Percentiles rank a stretch among this genome's conserved stretches.
phyloP scores from a whole-genome alignment of 2,113 vertebrate genomes.

The Engraulis encrasicolus region DNA sequence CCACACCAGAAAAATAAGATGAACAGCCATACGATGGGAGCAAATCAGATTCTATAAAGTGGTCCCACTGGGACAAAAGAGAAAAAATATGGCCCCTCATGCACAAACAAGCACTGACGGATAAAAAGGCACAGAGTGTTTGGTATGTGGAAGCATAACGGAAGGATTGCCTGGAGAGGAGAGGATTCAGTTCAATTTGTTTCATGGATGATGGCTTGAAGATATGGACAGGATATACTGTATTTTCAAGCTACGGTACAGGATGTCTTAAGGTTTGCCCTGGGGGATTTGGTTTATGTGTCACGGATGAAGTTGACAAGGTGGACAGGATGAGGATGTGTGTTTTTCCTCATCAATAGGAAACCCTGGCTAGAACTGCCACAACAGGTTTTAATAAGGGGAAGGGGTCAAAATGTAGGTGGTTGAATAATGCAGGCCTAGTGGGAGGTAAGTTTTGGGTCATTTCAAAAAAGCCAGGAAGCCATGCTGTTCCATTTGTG shows the following conservation, averaged over 20 bases:
- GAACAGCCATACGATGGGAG: background rate
- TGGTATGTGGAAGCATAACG: background rate
- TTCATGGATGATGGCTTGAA: background rate
- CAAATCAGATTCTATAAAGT: constrained; percentile 5
- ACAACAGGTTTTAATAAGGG: background rate
- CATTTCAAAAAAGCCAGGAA: too few relatives aligned
- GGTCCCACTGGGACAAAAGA: background rate
- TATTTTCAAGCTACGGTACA: background rate
- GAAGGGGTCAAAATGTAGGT: background rate
- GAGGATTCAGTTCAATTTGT: background rate
- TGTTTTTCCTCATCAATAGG: background rate
- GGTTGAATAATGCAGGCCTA: background rate
- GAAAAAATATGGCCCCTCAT: background rate
- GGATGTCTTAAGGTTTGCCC: background rate
- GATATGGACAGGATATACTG: background rate
- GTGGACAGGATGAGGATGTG: background rate
- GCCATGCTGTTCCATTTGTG: too few relatives aligned
- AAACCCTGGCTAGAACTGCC: background rate
- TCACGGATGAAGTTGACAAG: background rate
- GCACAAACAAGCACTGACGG: background rate
- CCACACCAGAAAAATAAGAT: background rate
- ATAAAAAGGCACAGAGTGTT: background rate
- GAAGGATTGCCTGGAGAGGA: background rate
- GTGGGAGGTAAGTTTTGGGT: too few relatives aligned
- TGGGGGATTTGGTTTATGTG: background rate